Conservation (phyloP, 2,113 vertebrate species). For the Alouatta palliata region DNA sequence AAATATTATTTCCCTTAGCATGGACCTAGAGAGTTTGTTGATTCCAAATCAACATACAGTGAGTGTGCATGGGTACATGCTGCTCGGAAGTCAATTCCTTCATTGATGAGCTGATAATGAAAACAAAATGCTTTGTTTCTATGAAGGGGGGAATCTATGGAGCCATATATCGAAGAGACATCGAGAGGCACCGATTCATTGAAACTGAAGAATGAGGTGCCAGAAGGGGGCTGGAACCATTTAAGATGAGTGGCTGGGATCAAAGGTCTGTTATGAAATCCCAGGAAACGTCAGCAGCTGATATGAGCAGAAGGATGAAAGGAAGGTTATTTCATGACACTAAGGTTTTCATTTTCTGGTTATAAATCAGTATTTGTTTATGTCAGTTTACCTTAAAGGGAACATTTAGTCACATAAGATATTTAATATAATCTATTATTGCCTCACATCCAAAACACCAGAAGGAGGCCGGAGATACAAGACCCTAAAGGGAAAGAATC, state of each 20-base stretch:
- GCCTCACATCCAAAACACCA: background rate
- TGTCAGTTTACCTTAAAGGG: background rate
- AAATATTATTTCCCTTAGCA: background rate
- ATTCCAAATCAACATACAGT: background rate
- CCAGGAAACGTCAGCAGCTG: background rate
- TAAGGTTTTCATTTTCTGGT: conserved; percentile 28
- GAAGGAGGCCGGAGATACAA: background rate
- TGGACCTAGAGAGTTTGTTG: background rate
- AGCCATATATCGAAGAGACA: background rate
- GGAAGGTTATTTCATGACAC: background rate
- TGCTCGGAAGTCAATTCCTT: background rate
- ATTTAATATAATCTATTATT: background rate
- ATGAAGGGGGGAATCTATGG: background rate
- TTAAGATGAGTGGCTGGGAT: background rate
- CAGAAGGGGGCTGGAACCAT: background rate
- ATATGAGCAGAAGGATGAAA: background rate
- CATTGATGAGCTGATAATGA: background rate
- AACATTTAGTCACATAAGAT: background rate
- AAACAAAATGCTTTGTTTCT: conserved; percentile 3
- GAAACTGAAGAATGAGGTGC: background rate
- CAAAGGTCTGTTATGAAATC: background rate
- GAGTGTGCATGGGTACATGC: background rate
- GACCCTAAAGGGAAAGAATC: background rate
- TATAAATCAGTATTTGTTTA: background rate
- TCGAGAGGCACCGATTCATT: background rate